These are phyloP conservation scores for Leucophenga varia DNA, from an alignment of 1,140 invertebrate genomes.

Conservation along the genomic window DNA sequence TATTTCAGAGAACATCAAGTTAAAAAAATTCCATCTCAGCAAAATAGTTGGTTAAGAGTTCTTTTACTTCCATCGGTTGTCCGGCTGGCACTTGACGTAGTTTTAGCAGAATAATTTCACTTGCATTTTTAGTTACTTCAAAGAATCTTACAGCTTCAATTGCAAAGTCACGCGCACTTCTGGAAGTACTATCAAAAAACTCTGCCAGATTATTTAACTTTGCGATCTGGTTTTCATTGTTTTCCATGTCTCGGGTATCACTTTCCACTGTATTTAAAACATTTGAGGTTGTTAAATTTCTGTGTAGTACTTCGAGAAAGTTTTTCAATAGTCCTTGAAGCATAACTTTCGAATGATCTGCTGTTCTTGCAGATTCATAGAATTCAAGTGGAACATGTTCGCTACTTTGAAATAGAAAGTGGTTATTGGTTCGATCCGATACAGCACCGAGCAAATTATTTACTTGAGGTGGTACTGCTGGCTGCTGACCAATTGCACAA, in stretches of 20 bases:
- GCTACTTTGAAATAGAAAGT: no score
- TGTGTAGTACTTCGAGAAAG: constrained; percentile 41
- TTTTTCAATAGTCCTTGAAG: constrained; percentile 30
- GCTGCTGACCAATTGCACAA: no score
- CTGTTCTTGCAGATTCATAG: constrained; percentile 19
- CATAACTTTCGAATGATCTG: constrained; percentile 25
- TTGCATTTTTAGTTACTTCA: constrained; percentile 33
- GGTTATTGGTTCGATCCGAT: no score
- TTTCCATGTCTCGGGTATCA: constrained; percentile 1
- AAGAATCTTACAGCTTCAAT: constrained; percentile 25
- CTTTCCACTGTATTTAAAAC: constrained; percentile 18
- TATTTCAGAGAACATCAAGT: constrained; percentile 40
- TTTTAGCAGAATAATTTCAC: constrained; percentile 30
- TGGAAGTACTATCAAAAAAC: constrained; percentile 30
- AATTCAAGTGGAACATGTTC: constrained; percentile 33
- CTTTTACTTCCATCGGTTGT: constrained; percentile 29
- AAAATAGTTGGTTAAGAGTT: constrained; percentile 41
- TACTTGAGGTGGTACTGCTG: no score
- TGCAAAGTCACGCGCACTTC: constrained; percentile 20
- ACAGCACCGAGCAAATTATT: no score
- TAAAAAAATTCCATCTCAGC: constrained; percentile 49
- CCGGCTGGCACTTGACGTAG: constrained; percentile 36
- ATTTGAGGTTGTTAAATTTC: constrained; percentile 38
- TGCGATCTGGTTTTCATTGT: constrained; percentile 7
- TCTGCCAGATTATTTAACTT: constrained; percentile 25